Evolutionary conservation across 2,113 vertebrate species (phyloP), one percentile per base, ranked within the genome.

Genomic region (Leucopternis melanops): DNA sequence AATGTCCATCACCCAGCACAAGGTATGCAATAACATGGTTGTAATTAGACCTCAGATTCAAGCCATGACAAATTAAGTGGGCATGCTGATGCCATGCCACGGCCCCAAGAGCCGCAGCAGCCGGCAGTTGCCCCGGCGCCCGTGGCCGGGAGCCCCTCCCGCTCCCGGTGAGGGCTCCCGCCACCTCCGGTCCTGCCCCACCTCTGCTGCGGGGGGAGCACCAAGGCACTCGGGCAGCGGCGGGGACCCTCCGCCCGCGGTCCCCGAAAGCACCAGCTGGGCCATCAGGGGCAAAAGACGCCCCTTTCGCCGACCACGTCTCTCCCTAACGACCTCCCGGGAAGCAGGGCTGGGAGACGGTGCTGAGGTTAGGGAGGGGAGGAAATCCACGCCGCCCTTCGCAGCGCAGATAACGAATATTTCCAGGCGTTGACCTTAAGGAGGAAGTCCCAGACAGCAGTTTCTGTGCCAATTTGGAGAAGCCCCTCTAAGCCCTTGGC

Each of bases 331-430:
- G n/a, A 25, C 57, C 20, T 11, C n/a, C 45, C 32, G 6, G 75
- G 22, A 70, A 45, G n/a, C 15, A 83, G 27, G 63, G n/a, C 13
- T 77, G 54, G 27, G 61, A 63, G 19, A 57, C 13, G 4, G 40
- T 18, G 32, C 15, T 16, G 34, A 49, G 32, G 34, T 38, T 44
- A 22, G 34, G 67, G 34, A 57, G 29, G 59, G 52, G 12, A 77
- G 50, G 38, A 73, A 91, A 81, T 26, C 65, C 61, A 11, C 59
- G 81, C 16, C 69, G 66, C 81, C 27, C 34, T 83, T 86, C 31
- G 49, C 77, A 34, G 72, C 4, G 36, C 45, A 69, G 57, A 67
- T 72, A 96, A 96, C 95, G 96, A 95, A 92, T 91, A 79, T 84
- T 81, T 74, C 72, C 80, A 52, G 65, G 57, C 47, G 40, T 8